A percentile compares a stretch with the other conserved stretches of the same genome.
Evolutionary conservation across 1,140 invertebrate genomes (phyloP).

Genomic region (Papilio aristodemus): DNA sequence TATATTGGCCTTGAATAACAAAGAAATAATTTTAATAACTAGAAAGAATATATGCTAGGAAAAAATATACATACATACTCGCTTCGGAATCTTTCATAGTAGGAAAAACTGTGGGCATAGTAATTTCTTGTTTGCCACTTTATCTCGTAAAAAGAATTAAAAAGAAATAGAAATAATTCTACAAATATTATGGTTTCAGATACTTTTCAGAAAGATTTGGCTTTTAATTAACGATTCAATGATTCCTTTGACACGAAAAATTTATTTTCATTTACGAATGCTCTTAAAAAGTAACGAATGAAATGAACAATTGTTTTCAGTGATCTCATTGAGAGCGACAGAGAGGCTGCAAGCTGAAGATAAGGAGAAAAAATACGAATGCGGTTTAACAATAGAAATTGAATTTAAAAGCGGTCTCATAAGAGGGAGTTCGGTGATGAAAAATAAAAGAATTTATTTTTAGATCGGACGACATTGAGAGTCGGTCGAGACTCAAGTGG

Average conservation of each 20-base stretch:
- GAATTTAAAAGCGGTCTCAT: conserved; percentile 26
- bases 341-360: conserved; percentile 26
- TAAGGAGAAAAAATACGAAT: conserved; percentile 29
- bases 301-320: conserved; percentile 19
- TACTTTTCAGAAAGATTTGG: neutral
- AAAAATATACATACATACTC: too few relatives aligned
- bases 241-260: neutral
- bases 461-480: neutral
- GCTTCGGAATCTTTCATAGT: too few relatives aligned
- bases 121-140: too few relatives aligned
- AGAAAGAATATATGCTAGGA: too few relatives aligned
- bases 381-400: conserved; percentile 19
- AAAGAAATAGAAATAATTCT: too few relatives aligned
- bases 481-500: conserved; percentile 2
- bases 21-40: too few relatives aligned
- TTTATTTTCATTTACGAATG: conserved; percentile 9
- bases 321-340: conserved; percentile 4
- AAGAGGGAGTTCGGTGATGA: conserved; percentile 2
- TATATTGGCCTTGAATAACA: too few relatives aligned
- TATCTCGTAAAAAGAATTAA: too few relatives aligned
- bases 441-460: neutral
- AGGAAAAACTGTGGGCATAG: too few relatives aligned
- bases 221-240: neutral
- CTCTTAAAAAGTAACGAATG: conserved; percentile 4
- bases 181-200: neutral